A percentile compares a stretch with the other conserved stretches of the same genome.
phyloP scores from a whole-genome alignment of 1,140 invertebrate species.

The Nomia melanderi region DNA sequence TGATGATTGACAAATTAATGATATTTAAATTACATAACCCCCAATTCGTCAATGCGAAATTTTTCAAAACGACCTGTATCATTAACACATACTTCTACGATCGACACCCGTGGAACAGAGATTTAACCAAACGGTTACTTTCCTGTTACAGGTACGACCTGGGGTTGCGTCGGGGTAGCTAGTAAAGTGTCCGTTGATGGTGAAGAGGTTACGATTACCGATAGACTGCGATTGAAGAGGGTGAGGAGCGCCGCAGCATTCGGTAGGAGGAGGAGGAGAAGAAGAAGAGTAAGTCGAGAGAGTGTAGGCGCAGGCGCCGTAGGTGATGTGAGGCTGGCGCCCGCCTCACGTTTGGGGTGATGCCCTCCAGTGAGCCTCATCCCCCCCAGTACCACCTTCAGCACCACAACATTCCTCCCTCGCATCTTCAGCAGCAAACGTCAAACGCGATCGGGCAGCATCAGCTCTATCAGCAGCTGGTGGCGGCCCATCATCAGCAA shows the following conservation, averaged over 20 bases:
- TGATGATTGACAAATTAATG: too few species aligned
- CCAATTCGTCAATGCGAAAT: too few species aligned
- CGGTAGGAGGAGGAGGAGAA: slow-evolving; percentile 52
- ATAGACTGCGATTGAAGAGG: slow-evolving; percentile 50
- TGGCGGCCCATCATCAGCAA: slow-evolving; percentile 78
- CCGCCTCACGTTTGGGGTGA: slow-evolving; percentile 80
- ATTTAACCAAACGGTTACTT: slow-evolving; percentile 1
- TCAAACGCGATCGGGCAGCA: slow-evolving; percentile 75
- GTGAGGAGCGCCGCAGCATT: slow-evolving; percentile 54
- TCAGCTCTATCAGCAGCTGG: slow-evolving; percentile 79
- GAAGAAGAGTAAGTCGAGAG: slow-evolving; percentile 63
- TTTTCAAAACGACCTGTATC: too few species aligned
- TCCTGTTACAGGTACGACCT: slow-evolving; percentile 77
- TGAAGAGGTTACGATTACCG: slow-evolving; percentile 56
- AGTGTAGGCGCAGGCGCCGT: slow-evolving; percentile 72
- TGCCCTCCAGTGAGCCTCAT: slow-evolving; percentile 81
- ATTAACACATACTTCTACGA: too few species aligned
- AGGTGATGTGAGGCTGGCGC: slow-evolving; percentile 80
- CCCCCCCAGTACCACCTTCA: slow-evolving; percentile 80
- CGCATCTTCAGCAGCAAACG: slow-evolving; percentile 76
- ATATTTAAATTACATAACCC: too few species aligned
- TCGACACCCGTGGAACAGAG: too few species aligned
- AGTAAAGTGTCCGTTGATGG: slow-evolving; percentile 69
- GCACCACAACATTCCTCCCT: slow-evolving; percentile 78
- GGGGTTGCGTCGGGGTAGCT: slow-evolving; percentile 78